A percentile compares a stretch with the other conserved stretches of the same genome.
phyloP scores from a whole-genome alignment of 2,888 invertebrate genomes.

The Eilema caniola region DNA sequence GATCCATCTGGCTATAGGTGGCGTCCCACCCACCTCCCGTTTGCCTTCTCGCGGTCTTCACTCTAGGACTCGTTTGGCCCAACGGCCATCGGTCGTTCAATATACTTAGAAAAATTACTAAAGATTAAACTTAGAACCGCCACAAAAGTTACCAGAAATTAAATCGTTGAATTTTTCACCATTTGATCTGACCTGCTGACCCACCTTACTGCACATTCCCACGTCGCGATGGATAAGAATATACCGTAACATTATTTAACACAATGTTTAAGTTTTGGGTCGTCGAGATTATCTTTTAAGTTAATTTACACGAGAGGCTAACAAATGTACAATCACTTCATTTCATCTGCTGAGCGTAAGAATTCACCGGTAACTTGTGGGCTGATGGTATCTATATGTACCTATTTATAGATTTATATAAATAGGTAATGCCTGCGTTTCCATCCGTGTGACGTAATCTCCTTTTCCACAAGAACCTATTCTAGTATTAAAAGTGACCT shows the following conservation, averaged over 20 bases:
- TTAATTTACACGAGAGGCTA: background rate
- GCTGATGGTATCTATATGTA: background rate
- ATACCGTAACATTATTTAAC: conserved; percentile 63
- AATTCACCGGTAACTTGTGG: too few species aligned
- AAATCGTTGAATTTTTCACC: conserved; percentile 26
- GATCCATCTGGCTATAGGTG: too few species aligned
- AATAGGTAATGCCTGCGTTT: too few species aligned
- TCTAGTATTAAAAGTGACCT: too few species aligned
- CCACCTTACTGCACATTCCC: conserved; percentile 54
- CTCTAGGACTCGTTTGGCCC: too few species aligned
- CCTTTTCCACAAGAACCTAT: too few species aligned
- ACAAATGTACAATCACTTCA: background rate
- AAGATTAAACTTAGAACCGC: too few species aligned
- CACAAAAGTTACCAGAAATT: conserved; percentile 5
- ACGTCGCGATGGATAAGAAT: conserved; percentile 50
- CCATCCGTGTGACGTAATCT: too few species aligned
- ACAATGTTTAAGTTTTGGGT: conserved; percentile 60
- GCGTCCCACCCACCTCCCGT: too few species aligned
- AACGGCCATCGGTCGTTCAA: too few species aligned
- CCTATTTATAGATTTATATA: background rate
- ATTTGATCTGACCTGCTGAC: conserved; percentile 53
- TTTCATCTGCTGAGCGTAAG: background rate
- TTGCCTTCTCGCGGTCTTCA: too few species aligned
- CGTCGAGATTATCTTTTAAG: conserved; percentile 51
- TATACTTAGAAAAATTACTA: too few species aligned